Base-by-base conservation (phyloP, 1,140 invertebrate species). In the Dendrolimus punctatus region DNA sequence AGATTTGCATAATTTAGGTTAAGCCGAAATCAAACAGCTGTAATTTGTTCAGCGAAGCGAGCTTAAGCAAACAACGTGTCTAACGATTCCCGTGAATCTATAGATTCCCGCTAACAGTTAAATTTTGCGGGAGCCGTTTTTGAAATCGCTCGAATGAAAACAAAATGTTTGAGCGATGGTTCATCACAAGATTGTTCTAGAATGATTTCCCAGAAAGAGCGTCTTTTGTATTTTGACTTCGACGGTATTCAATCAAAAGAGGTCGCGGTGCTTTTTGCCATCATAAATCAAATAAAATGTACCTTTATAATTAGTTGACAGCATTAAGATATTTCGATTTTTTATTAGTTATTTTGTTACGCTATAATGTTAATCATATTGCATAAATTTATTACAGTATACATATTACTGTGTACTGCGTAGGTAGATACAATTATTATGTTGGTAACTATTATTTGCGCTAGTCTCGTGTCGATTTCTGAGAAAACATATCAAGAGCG, bases 101-200 rank as follows among this genome's bases (percentile, higher is more conserved):
- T 64, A 66, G 68, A 68, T 82, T 77, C 70, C 66, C 57, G 66
- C 54, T 71, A 80, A 75, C 64, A 73, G 68, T 77, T 69, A 80
- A 82, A 76, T 69, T 78, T 74, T 69, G 79, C 77, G 69, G 71
- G 61, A 74, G 76, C 76, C 71, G 64, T 76, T 77, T 80, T 79
- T 75, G 74, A 73, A 23, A 80, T 75, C 74, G 71, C 73, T 74
- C 55, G 66, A 73, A 80, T 76, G 69, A 68, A 77, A 83, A 81
- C 81, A 71, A 83, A 83, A 83, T 75, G 78, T 73, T 68, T 56
- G 67, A 65, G 55, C 62, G 66, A 76, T 76, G 77, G 77, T 79
- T 77, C 70, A 79, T 72, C 58, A 66, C 78, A 81, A 78, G 76
- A 74, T 72, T 73, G 67, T 60, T 59, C 48, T 64, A 56, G 66